These are phyloP conservation scores for Agriopis marginaria DNA, from an alignment of 2,888 invertebrate species.

Conservation along the genomic window DNA sequence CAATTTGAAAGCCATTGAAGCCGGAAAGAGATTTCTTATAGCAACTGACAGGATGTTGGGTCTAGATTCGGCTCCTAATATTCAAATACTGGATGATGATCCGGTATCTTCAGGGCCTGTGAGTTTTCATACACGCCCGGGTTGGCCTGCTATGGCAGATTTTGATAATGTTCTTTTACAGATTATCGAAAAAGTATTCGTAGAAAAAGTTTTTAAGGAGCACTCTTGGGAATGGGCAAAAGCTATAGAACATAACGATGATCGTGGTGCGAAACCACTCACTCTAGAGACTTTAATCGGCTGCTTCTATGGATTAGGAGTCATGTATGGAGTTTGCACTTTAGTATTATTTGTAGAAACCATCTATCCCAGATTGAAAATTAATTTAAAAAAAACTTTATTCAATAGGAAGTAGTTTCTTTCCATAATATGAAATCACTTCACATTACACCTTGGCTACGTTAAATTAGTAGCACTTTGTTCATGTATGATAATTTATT, in stretches of 20 bases:
- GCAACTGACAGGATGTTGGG: conserved; percentile 49
- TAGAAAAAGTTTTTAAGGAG: conserved; percentile 45
- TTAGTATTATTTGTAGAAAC: conserved; percentile 58
- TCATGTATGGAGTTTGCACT: conserved; percentile 54
- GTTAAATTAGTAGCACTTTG: too few relatives aligned
- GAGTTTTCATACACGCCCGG: conserved; percentile 61
- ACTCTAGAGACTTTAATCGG: conserved; percentile 54
- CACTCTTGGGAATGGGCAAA: conserved; percentile 31
- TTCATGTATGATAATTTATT: too few relatives aligned
- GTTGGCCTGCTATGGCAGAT: conserved; percentile 62
- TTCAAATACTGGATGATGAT: conserved; percentile 57
- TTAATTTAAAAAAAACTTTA: not conserved
- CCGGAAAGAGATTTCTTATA: conserved; percentile 61
- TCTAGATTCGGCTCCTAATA: conserved; percentile 37
- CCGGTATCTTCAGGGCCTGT: conserved; percentile 50
- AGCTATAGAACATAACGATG: conserved; percentile 21
- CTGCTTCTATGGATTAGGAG: conserved; percentile 60
- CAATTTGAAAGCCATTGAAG: conserved; percentile 51
- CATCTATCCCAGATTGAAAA: conserved; percentile 31
- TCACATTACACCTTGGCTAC: too few relatives aligned
- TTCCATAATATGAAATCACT: too few relatives aligned
- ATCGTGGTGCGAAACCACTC: conserved; percentile 45
- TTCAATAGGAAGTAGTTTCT: not conserved
- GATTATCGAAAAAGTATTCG: conserved; percentile 58
- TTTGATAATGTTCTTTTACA: conserved; percentile 48